A percentile compares a stretch with the other conserved stretches of the same genome.
phyloP scores from a whole-genome alignment of 2,113 vertebrate species.

The Scomber japonicus region DNA sequence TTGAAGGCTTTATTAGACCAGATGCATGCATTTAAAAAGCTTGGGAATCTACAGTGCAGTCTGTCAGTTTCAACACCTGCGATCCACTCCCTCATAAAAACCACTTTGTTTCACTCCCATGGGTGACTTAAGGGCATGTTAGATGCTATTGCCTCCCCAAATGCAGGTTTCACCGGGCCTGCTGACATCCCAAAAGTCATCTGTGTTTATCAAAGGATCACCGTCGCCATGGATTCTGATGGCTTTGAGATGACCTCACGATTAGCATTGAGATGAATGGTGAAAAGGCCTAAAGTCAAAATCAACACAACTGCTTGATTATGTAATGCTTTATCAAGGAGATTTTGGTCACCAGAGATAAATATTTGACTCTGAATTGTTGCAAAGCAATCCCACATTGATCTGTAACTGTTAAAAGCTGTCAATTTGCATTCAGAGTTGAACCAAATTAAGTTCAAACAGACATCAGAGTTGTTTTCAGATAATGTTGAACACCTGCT shows the following conservation, averaged over 20 bases:
- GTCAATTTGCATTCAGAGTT: constrained; percentile 3
- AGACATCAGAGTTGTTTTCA: constrained; percentile 21
- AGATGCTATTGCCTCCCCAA: constrained; percentile 47
- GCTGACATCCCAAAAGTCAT: constrained; percentile 65
- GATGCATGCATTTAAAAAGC: constrained; percentile 76
- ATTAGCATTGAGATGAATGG: constrained; percentile 23
- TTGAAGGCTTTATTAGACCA: constrained; percentile 76
- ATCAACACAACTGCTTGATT: background rate
- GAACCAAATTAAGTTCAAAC: constrained; percentile 3
- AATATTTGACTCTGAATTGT: constrained; percentile 19
- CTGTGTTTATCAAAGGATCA: constrained; percentile 67
- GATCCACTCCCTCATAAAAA: constrained; percentile 72
- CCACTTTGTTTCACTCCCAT: constrained; percentile 64
- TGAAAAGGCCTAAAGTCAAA: constrained; percentile 12
- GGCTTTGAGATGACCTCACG: constrained; percentile 39
- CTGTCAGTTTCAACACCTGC: constrained; percentile 80
- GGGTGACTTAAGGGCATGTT: constrained; percentile 68
- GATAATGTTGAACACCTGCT: constrained; percentile 44
- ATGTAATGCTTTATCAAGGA: constrained; percentile 3
- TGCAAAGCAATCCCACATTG: constrained; percentile 12
- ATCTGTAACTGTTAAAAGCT: constrained; percentile 15
- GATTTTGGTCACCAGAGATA: constrained; percentile 4
- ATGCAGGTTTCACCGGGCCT: constrained; percentile 45
- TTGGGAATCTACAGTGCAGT: constrained; percentile 64
- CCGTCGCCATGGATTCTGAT: constrained; percentile 56